phyloP scores from a whole-genome alignment of 2,888 invertebrate genomes.

The Pyrrhia umbra region DNA sequence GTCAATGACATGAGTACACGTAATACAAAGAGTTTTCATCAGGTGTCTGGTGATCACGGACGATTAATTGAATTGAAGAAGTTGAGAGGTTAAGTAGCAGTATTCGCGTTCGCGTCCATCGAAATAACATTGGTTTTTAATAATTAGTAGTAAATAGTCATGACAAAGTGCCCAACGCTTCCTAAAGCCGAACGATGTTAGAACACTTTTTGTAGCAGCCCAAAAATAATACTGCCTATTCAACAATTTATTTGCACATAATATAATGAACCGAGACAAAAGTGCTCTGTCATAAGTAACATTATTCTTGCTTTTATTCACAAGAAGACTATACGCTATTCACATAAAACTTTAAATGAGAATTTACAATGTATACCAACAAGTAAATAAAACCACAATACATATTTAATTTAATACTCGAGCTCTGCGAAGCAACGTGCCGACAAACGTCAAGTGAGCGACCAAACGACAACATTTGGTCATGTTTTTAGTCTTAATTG shows the following conservation, averaged over 20 bases:
- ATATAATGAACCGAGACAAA: background rate
- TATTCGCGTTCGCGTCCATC: background rate
- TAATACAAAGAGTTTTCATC: constrained; percentile 53
- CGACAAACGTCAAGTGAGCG: constrained; percentile 62
- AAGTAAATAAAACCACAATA: constrained; percentile 41
- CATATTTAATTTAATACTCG: constrained; percentile 50
- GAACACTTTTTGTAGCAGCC: background rate
- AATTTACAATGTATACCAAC: constrained; percentile 10
- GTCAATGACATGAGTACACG: constrained; percentile 58
- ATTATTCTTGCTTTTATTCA: background rate
- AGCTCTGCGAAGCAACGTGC: constrained; percentile 27
- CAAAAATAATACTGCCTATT: background rate
- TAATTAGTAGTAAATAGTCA: background rate
- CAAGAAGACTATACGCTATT: constrained; percentile 2
- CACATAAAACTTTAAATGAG: background rate
- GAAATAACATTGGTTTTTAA: background rate
- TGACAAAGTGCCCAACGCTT: background rate
- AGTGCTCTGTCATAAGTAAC: background rate
- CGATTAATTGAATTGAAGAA: constrained; percentile 21
- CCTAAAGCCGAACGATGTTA: background rate
- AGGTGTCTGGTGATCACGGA: constrained; percentile 32
- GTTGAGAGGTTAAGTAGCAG: background rate
- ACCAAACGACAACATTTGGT: constrained; percentile 79
- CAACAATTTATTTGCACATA: background rate
- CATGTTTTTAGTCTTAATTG: constrained; percentile 89